Evolutionary conservation across 2,113 vertebrate species (phyloP).

Genomic region (Corythoichthys haematopterus): DNA sequence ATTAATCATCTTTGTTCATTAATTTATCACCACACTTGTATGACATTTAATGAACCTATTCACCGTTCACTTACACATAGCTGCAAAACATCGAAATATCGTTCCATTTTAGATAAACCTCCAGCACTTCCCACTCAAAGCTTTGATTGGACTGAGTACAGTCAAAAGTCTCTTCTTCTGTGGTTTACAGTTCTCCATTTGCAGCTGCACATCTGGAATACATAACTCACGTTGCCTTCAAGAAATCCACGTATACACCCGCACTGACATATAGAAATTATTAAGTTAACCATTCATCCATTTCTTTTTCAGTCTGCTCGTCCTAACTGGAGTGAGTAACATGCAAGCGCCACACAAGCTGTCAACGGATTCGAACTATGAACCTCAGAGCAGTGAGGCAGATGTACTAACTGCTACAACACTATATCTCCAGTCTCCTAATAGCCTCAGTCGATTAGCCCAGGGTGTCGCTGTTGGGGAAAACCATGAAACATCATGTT

Average conservation of each 20-base stretch:
- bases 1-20: background rate
- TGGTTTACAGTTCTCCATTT: background rate
- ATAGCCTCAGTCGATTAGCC: background rate
- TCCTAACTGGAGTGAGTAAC: background rate
- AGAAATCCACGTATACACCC: background rate
- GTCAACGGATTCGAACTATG: background rate
- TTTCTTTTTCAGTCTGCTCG: background rate
- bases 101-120: background rate
- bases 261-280: background rate
- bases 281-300: background rate
- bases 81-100: background rate
- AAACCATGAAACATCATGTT: background rate
- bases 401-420: background rate
- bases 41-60: background rate
- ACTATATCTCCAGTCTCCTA: background rate
- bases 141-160: background rate
- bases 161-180: background rate
- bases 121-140: background rate
- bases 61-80: background rate
- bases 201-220: conserved; percentile 36
- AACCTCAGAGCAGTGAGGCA: background rate
- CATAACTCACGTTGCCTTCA: background rate
- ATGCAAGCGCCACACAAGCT: background rate
- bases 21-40: background rate
- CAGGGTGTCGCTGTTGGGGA: background rate